Conservation (phyloP, 1,140 invertebrate species). For the Diorhabda sublineata region DNA sequence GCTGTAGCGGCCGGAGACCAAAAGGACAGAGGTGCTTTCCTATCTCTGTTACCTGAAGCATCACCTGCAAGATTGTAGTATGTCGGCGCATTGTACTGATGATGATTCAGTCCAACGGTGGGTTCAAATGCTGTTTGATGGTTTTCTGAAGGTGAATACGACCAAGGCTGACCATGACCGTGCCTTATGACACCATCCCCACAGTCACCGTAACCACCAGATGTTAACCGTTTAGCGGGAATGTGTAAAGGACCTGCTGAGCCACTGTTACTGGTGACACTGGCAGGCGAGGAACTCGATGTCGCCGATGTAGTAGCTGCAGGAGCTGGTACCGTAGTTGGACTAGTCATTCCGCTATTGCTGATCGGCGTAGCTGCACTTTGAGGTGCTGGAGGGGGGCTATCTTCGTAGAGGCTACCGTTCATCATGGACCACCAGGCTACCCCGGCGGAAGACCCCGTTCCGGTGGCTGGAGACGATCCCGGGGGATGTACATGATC, state of each 20-base stretch:
- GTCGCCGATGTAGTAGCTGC: slow-evolving; percentile 54
- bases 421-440: slow-evolving; percentile 81
- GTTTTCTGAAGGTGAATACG: slow-evolving; percentile 63
- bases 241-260: slow-evolving; percentile 71
- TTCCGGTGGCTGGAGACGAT: slow-evolving; percentile 72
- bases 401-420: slow-evolving; percentile 70
- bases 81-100: slow-evolving; percentile 69
- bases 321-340: slow-evolving; percentile 54
- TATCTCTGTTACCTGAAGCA: slow-evolving; percentile 55
- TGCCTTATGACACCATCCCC: slow-evolving; percentile 68
- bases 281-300: slow-evolving; percentile 66
- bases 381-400: slow-evolving; percentile 60
- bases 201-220: slow-evolving; percentile 56
- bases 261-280: slow-evolving; percentile 59
- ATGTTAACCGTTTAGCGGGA: slow-evolving; percentile 69
- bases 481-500: slow-evolving; percentile 72
- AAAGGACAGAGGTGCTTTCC: slow-evolving; percentile 62
- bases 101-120: slow-evolving; percentile 59
- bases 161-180: slow-evolving; percentile 66
- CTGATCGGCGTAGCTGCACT: slow-evolving; percentile 52
- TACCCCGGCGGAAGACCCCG: slow-evolving; percentile 71
- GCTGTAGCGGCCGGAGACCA: slow-evolving; percentile 58
- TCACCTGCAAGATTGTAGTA: slow-evolving; percentile 74
- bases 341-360: slow-evolving; percentile 50
- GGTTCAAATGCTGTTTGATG: slow-evolving; percentile 58